Percentiles rank a stretch among this genome's conserved stretches.
Conservation (phyloP, 2,797 vertebrate genomes). For the Poliocrania exsul region DNA sequence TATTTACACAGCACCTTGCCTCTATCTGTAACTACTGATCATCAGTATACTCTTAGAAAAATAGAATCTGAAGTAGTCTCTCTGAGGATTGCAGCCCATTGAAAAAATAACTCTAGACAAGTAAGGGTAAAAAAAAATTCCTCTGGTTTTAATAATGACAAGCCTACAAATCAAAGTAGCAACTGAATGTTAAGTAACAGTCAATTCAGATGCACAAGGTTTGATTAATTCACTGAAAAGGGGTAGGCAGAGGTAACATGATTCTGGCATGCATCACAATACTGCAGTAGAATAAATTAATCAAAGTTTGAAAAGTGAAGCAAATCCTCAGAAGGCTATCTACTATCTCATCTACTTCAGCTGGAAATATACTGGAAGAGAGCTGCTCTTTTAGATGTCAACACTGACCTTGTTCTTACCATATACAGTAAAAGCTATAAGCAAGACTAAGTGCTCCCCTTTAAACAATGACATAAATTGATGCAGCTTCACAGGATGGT, state of each 20-base stretch:
- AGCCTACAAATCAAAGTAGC: neutral
- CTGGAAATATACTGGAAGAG: constrained; percentile 13
- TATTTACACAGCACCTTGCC: neutral
- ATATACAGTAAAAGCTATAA: constrained; percentile 67
- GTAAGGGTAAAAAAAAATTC: neutral
- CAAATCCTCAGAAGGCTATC: constrained; percentile 46
- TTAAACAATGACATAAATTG: constrained; percentile 53
- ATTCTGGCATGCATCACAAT: neutral
- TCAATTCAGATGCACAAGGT: neutral
- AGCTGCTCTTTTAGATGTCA: constrained; percentile 3
- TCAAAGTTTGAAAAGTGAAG: neutral
- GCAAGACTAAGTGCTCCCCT: neutral
- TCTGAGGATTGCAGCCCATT: neutral
- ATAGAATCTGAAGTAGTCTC: neutral
- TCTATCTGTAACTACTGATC: neutral
- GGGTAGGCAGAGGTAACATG: neutral
- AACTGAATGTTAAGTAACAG: neutral
- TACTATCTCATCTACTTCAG: constrained; percentile 30
- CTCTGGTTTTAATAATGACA: neutral
- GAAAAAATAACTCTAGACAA: neutral
- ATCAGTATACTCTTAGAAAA: neutral
- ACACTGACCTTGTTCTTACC: constrained; percentile 45
- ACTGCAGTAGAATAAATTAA: neutral
- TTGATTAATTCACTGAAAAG: neutral
- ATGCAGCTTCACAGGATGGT: neutral